Evolutionary conservation across 2,888 invertebrate species (phyloP).

Genomic region (Lypha dubia): DNA sequence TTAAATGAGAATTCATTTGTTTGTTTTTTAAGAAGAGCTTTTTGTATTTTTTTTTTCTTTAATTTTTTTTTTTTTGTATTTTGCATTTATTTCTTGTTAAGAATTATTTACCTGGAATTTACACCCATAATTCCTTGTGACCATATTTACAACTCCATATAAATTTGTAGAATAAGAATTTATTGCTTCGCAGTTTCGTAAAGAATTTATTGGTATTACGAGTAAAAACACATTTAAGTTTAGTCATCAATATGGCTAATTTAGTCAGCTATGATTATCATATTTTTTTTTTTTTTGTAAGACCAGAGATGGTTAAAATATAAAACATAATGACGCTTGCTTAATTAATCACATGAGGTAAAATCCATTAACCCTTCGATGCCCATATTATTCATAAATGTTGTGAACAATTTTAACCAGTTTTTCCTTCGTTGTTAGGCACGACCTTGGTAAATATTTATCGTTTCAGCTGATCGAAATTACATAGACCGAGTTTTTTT

Average conservation of each 20-base stretch:
- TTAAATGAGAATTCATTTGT: constrained; percentile 29
- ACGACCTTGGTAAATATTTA: too few species aligned
- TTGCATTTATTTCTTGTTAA: constrained; percentile 31
- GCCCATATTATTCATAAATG: too few species aligned
- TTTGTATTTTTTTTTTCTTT: background rate
- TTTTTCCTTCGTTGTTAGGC: too few species aligned
- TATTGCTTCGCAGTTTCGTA: constrained; percentile 30
- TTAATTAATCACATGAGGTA: too few species aligned
- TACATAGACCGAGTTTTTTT: too few species aligned
- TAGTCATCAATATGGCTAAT: constrained; percentile 48
- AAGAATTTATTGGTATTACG: constrained; percentile 52
- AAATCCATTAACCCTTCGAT: too few species aligned
- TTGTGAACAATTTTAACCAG: too few species aligned
- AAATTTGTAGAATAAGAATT: background rate
- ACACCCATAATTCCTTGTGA: constrained; percentile 58
- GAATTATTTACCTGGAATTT: constrained; percentile 63
- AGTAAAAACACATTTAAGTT: constrained; percentile 21
- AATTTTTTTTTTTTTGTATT: background rate
- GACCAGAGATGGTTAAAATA: background rate
- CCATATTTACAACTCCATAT: constrained; percentile 30
- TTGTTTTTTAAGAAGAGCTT: constrained; percentile 21
- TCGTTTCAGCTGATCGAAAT: too few species aligned
- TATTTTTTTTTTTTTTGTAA: background rate
- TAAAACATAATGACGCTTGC: too few species aligned
- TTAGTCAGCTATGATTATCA: background rate